These are phyloP conservation scores for Sinotaia quadrata DNA, from an alignment of 2,888 invertebrate genomes.

Conservation along the genomic window DNA sequence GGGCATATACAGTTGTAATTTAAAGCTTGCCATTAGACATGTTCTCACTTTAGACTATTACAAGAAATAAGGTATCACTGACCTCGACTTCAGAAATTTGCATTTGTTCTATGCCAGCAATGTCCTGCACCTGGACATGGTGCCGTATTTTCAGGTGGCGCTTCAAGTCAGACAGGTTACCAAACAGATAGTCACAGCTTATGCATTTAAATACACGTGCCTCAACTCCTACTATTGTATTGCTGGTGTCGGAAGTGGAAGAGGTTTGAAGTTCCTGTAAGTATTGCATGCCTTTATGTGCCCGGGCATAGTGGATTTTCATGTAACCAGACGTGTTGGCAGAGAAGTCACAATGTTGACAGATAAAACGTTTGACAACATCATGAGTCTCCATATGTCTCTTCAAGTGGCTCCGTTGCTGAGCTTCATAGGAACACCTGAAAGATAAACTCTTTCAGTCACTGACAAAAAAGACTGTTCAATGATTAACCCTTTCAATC, in stretches of 20 bases:
- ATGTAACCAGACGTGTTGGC: conserved; percentile 69
- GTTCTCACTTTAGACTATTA: no score
- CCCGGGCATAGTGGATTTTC: conserved; percentile 69
- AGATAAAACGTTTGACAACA: conserved; percentile 64
- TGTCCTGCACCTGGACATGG: conserved; percentile 61
- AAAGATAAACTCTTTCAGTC: neutral
- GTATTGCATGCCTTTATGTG: conserved; percentile 47
- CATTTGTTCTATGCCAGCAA: conserved; percentile 46
- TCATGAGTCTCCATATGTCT: conserved; percentile 70
- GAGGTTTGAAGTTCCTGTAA: neutral
- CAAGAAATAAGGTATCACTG: no score
- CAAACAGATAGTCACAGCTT: conserved; percentile 70
- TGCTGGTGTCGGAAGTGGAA: neutral
- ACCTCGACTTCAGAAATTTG: conserved; percentile 43
- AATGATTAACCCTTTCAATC: no score
- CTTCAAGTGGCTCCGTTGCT: conserved; percentile 67
- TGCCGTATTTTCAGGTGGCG: conserved; percentile 67
- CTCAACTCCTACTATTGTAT: conserved; percentile 7
- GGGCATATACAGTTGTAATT: no score
- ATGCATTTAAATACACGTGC: conserved; percentile 63
- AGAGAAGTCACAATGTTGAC: conserved; percentile 69
- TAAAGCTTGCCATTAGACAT: no score
- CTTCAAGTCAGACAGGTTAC: conserved; percentile 70
- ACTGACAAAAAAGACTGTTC: neutral
- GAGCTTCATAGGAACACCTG: conserved; percentile 70